Conservation (phyloP, 1,140 invertebrate species). For the Agrypnia vestita region DNA sequence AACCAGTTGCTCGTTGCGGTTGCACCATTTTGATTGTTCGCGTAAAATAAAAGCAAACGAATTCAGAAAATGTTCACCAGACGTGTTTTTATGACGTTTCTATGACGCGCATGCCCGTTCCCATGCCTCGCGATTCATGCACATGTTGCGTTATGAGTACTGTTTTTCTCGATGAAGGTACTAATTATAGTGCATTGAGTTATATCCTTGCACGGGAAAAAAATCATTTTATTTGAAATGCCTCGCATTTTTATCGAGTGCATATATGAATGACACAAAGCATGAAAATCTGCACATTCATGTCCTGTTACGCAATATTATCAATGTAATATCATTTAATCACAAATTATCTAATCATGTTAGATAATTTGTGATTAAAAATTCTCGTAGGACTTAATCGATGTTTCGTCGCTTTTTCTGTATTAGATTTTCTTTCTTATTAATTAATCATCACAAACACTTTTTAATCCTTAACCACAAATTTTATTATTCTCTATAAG, state of each 20-base stretch:
- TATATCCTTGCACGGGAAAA: not conserved
- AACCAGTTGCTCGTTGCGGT: not conserved
- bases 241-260: not conserved
- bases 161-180: not conserved
- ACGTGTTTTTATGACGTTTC: conserved; percentile 9
- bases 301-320: no score
- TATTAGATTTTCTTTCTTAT: no score
- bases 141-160: not conserved
- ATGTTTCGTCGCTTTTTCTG: no score
- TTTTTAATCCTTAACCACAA: no score
- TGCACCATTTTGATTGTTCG: conserved; percentile 3
- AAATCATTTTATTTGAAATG: not conserved
- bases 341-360: no score
- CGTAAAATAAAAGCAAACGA: not conserved
- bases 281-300: no score
- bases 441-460: no score
- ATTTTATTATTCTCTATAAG: no score
- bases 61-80: conserved; percentile 6
- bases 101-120: not conserved
- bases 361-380: no score
- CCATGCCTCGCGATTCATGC: conserved; percentile 1
- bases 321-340: no score
- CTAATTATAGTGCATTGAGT: not conserved
- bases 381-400: no score
- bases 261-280: no score